Percentiles rank a stretch among this genome's conserved stretches.
Evolutionary conservation across 2,888 invertebrate species (phyloP).

Genomic region (Agonopterix subpropinquella): DNA sequence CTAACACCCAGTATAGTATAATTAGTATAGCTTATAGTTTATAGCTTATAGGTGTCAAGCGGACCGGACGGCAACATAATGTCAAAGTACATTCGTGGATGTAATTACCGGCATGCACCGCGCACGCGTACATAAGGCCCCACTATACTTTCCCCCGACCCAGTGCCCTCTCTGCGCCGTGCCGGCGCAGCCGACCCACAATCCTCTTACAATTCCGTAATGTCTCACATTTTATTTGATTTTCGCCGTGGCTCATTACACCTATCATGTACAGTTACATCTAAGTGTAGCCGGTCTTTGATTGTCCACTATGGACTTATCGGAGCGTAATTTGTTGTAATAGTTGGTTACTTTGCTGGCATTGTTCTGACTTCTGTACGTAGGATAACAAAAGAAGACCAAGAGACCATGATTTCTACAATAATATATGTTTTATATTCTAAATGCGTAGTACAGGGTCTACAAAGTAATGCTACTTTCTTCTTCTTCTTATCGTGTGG

Average conservation of each 20-base stretch:
- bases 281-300: slow-evolving; percentile 31
- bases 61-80: slow-evolving; percentile 18
- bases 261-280: slow-evolving; percentile 48
- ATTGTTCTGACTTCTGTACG: too few relatives aligned
- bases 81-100: slow-evolving; percentile 18
- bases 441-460: too few relatives aligned
- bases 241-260: slow-evolving; percentile 55
- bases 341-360: background rate
- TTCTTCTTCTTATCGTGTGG: too few relatives aligned
- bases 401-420: too few relatives aligned
- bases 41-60: too few relatives aligned
- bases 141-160: slow-evolving; percentile 74
- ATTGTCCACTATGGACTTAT: slow-evolving; percentile 31
- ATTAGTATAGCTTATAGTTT: too few relatives aligned
- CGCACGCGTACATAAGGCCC: slow-evolving; percentile 45
- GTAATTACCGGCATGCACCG: slow-evolving; percentile 56
- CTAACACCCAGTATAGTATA: too few relatives aligned
- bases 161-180: slow-evolving; percentile 64
- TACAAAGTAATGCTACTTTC: too few relatives aligned
- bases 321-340: slow-evolving; percentile 17
- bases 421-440: too few relatives aligned
- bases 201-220: slow-evolving; percentile 59
- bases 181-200: slow-evolving; percentile 53
- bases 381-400: too few relatives aligned
- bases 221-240: slow-evolving; percentile 63